A percentile compares a stretch with the other conserved stretches of the same genome.
These are phyloP conservation scores for Siniperca obscura DNA, from an alignment of 2,797 vertebrate genomes.

Conservation along the genomic window DNA sequence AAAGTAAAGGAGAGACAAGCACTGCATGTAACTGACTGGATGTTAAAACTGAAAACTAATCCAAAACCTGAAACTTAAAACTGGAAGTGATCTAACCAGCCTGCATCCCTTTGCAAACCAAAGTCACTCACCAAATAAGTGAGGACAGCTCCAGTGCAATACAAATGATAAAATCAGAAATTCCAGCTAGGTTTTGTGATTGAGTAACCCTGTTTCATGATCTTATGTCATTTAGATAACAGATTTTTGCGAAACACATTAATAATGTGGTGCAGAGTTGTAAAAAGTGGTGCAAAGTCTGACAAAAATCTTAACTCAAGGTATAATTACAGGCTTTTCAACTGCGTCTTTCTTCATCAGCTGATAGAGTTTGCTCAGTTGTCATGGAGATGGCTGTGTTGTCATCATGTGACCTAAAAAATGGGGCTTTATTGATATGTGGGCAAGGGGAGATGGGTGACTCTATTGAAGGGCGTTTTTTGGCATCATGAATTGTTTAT, in stretches of 20 bases:
- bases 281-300: background rate
- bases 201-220: background rate
- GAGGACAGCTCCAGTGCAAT: background rate
- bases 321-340: background rate
- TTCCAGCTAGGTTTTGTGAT: background rate
- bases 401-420: background rate
- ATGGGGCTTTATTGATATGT: constrained; percentile 13
- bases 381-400: constrained; percentile 18
- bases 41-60: background rate
- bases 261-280: background rate
- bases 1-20: background rate
- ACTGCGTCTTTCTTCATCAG: background rate
- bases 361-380: constrained; percentile 2
- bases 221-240: background rate
- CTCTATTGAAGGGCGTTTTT: background rate
- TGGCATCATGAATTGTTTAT: background rate
- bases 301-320: background rate
- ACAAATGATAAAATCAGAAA: background rate
- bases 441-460: background rate
- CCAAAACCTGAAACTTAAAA: background rate
- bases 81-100: background rate
- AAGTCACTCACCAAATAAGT: background rate
- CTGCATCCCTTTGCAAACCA: background rate
- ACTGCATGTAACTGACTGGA: background rate
- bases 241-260: too few species aligned